Base-by-base conservation (phyloP, 2,113 vertebrate species). In the Seriola rivoliana region DNA sequence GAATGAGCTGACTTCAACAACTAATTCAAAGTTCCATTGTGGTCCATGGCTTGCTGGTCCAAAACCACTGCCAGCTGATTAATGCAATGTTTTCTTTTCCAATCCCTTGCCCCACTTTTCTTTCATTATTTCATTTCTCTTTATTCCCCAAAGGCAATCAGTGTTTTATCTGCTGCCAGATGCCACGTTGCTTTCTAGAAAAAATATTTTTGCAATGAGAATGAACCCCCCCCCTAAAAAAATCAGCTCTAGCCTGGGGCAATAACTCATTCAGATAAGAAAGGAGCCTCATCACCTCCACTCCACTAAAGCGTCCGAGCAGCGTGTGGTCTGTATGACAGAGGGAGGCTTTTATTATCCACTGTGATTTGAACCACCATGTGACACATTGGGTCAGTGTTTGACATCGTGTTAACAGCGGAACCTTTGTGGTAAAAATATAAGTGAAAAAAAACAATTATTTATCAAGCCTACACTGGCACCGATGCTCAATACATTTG, bases 11-110 rank as follows among this genome's bases (percentile, higher is more conserved):
- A 84, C 84, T 89, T 78, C 74, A 75, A 80, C 82, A 88, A 75
- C 89, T 87, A 84, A 84, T 88, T 88, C 85, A 86, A 82, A 75
- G 77, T 86, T 87, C 59, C 78, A 85, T 72, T 85, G 84, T 75
- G 12, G 63, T 58, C 82, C 65, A 12, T 84, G 40, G 81, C 66
- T 72, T 60, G 74, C 81, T 80, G 73, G 78, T 90, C 64, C 48
- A 87, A 73, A 87, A 85, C 82, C 80, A 73, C 78, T 86, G 88
- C 85, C 88, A 90, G 86, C 76, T 89, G 88, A 89, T 89, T 84
- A 90, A 90, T 89, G 85, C 67, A 86, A 52, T 91, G 88, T 90
- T 90, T 90, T 89, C 78, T 74, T 82, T 90, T 81, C 71, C 82
- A 82, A 84, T 87, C 80, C 71, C 36, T 23, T 90, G 86, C 57